Evolutionary conservation across 2,888 invertebrate species (phyloP).

Genomic region (Drosophila neutralis): DNA sequence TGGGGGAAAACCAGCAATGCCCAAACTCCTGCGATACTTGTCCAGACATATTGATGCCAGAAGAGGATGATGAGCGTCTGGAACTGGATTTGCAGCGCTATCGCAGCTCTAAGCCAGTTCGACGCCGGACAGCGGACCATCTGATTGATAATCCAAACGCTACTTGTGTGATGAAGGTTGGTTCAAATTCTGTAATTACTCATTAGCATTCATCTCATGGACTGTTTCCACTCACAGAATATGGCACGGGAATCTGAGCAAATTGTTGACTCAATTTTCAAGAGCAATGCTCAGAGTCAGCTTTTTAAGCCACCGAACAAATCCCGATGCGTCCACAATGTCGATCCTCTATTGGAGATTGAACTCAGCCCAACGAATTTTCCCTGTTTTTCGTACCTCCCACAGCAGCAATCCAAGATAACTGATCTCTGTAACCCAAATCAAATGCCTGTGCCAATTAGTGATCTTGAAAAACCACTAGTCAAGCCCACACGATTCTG

Average conservation of each 20-base stretch:
- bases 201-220: background rate
- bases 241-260: conserved; percentile 51
- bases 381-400: conserved; percentile 22
- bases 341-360: background rate
- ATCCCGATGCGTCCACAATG: background rate
- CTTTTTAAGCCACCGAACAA: background rate
- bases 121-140: conserved; percentile 44
- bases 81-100: conserved; percentile 74
- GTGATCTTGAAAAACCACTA: conserved; percentile 11
- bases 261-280: conserved; percentile 49
- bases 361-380: background rate
- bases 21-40: conserved; percentile 39
- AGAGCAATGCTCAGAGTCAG: background rate
- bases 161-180: conserved; percentile 62
- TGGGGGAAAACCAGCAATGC: conserved; percentile 64
- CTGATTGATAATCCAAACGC: conserved; percentile 28
- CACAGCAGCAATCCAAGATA: background rate
- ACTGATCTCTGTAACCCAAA: conserved; percentile 6
- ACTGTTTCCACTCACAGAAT: conserved; percentile 28
- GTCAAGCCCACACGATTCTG: conserved; percentile 68
- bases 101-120: conserved; percentile 55
- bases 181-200: background rate
- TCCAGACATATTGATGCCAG: conserved; percentile 25
- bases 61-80: conserved; percentile 51
- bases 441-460: conserved; percentile 25